Evolutionary conservation across 2,113 vertebrate species (phyloP).

Genomic region (Tupaia tana): DNA sequence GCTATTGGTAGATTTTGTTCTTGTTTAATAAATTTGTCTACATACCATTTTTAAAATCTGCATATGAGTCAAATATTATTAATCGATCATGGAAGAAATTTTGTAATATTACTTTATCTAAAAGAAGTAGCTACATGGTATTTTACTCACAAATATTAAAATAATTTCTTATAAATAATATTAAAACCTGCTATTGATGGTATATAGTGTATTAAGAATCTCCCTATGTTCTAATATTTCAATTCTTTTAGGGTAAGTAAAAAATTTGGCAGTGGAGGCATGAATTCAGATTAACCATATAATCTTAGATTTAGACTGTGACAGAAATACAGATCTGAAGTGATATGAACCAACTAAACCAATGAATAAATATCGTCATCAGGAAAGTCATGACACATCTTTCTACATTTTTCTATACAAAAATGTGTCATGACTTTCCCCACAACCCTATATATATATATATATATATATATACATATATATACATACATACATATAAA

Average conservation of each 20-base stretch:
- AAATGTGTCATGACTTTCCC: no score
- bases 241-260: not conserved
- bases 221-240: conserved; percentile 38
- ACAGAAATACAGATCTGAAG: not conserved
- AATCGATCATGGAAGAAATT: not conserved
- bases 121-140: not conserved
- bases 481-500: not conserved
- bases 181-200: not conserved
- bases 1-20: not conserved
- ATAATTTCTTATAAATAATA: conserved; percentile 27
- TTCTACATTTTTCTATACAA: no score
- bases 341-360: not conserved
- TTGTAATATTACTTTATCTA: not conserved
- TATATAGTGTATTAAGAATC: not conserved
- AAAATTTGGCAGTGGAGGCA: not conserved
- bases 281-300: not conserved
- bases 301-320: conserved; percentile 3
- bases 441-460: no score
- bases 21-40: conserved; percentile 36
- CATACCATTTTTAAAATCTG: not conserved
- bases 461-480: no score
- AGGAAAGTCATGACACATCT: no score
- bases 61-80: not conserved
- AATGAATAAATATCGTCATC: not conserved
- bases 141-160: not conserved